Base-by-base conservation (phyloP, 2,113 vertebrate genomes). In the Pedionomus torquatus region DNA sequence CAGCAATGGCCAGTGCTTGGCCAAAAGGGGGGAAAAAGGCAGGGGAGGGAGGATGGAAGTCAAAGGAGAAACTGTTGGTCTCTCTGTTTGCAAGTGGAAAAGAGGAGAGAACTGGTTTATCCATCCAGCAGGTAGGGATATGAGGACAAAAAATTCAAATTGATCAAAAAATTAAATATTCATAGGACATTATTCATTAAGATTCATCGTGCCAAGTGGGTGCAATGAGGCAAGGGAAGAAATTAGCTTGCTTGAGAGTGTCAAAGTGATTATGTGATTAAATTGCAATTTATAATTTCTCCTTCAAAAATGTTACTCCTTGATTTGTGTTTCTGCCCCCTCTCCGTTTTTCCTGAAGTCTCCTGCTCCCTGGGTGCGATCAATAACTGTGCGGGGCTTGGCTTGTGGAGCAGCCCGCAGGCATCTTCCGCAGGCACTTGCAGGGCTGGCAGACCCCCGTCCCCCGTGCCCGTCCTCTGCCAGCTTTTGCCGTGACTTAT, bases 211-310 rank as follows among this genome's bases (percentile, higher is more conserved):
- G 98, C 96, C 96, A 97, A 98, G 97, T 98, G 97, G 97, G 97
- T 98, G 98, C 98, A 98, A 98, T 98, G 98, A 98, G 98, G 98
- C 98, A 98, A 98, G 96, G 97, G 98, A 98, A 98, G 97, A 98
- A 98, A 98, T 98, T 98, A 98, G 98, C 98, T 98, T 98, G 98
- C 98, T 98, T 98, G 98, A 98, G 98, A 98, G 98, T 98, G 98
- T 98, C 98, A 98, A 98, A 98, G 98, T 98, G 98, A 98, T 98
- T 98, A 98, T 98, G 98, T 98, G 98, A 98, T 98, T 98, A 98
- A 98, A 98, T 96, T 98, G 98, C 97, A 98, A 98, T 98, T 98
- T 98, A 98, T 98, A 98, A 98, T 98, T 98, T 98, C 98, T 98
- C 97, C 97, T 98, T 98, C 97, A 97, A 83, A 98, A 97, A 97